Base-by-base conservation (phyloP, 2,888 invertebrate species). In the Chironomus riparius region DNA sequence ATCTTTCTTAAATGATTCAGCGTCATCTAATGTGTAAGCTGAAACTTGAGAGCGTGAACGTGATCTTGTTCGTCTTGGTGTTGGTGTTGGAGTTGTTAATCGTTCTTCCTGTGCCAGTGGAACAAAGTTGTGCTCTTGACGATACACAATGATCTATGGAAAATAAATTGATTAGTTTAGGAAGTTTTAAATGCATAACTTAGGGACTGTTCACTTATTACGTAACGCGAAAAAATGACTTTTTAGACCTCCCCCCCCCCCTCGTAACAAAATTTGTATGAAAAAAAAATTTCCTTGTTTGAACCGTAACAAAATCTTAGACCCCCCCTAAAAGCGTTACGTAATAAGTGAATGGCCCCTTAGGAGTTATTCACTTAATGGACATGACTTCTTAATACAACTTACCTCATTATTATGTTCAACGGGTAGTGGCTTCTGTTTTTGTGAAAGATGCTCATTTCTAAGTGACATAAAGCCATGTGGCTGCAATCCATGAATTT, bases 11-110 rank as follows among this genome's bases (percentile, higher is more conserved):
- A 91, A 82, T 0, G 91, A 91, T 77, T 91, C 91, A 1, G 89
- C 90, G 0, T 89, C 91, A 77, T 88, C 88, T 0, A 91, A 91
- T 6, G 90, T 91, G 47, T 90, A 86, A 79, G 91, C 91, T 1
- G 88, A 88, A 78, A 86, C 85, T 77, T 85, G 82, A 24, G 79
- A 80, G 75, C 89, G 86, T 5, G 88, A 89, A 50, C 88, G 83
- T 0, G 88, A 87, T 77, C 86, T 86, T 7, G 84, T 83, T 4
- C 87, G 83, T 4, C 88, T 88, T 2, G 87, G 85, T 28, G 86
- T 81, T 22, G 87, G 86, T 75, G 87, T 88, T 3, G 88, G 88
- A 68, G 88, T 87, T n/a, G 87, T 83, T 5, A 87, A 86, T 12
- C 83, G 84, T 48, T 85, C 86, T 22, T 87, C 85, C 28, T 83